Base-by-base conservation (phyloP, 2,797 vertebrate species). In the Euphonia xanthogaster region DNA sequence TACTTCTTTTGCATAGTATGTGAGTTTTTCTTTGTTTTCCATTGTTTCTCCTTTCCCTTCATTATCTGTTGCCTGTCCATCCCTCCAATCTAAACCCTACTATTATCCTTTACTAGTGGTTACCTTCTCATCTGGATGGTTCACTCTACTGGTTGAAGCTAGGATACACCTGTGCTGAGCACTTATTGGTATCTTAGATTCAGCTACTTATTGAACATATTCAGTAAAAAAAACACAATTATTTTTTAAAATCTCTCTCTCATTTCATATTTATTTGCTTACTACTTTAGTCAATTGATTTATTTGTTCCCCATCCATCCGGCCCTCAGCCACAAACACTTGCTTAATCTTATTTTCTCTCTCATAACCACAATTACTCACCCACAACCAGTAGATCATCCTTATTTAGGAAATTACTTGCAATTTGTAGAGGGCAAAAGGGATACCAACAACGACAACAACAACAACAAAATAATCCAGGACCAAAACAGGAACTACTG, bases 381-480 rank as follows among this genome's bases (percentile, higher is more conserved):
- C 82, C 85, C 87, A 70, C 78, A 93, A 91, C 84, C 57, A 83
- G 88, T 80, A 87, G 84, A 76, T 89, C 71, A 92, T 87, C 71
- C 54, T 88, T 86, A 82, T 89, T 94, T 96, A 94, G 82, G 87
- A 94, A 93, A 96, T 91, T 61, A 44, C 76, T 93, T 91, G 53
- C 44, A 84, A 60, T 93, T 90, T 87, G 63, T 48, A 89, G 71
- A 76, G 25, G 31, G 42, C 22, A 71, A 89, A 93, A 82, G 39
- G 57, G 31, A 80, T 72, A 75, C 12, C 53, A 89, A 1, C 55
- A 82, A n/a, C 14, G 51, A 28, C 9, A 66, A 30, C 40, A 85
- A 16, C 42, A 81, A 22, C 39, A 84, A 25, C 33, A 74, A 30
- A 58, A 77, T 60, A 90, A 86, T 68, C 24, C 21, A 76, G 75